phyloP scores from a whole-genome alignment of 2,797 vertebrate species.

The Acropternis orthonyx region DNA sequence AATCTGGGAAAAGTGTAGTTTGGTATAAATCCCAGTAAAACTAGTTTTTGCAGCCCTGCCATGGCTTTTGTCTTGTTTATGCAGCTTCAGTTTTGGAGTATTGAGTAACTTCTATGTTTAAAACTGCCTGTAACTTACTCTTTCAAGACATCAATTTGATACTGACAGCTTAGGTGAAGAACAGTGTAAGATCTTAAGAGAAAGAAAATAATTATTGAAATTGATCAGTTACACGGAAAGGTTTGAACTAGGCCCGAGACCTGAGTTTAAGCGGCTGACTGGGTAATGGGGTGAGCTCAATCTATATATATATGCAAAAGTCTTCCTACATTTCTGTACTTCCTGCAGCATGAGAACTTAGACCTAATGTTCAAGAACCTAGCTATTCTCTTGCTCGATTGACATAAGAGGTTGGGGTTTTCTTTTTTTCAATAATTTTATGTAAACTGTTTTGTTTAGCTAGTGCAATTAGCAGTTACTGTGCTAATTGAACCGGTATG shows the following conservation, averaged over 20 bases:
- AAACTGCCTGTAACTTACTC: not conserved
- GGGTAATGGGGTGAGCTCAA: not conserved
- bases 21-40: not conserved
- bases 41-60: not conserved
- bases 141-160: not conserved
- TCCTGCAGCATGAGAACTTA: not conserved
- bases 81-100: not conserved
- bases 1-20: not conserved
- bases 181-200: not conserved
- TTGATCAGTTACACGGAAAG: not conserved
- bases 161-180: not conserved
- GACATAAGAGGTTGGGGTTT: not conserved
- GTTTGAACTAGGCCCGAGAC: not conserved
- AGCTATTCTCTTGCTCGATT: not conserved
- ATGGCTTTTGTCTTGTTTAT: not conserved
- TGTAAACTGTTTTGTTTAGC: not conserved
- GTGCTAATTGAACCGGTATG: not conserved
- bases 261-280: rapidly evolving
- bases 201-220: not conserved
- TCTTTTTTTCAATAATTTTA: not conserved
- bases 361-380: not conserved
- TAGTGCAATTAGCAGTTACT: not conserved
- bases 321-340: not conserved
- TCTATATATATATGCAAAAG: not conserved
- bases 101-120: not conserved